Evolutionary conservation across 1,140 invertebrate genomes (phyloP).

Genomic region (Drosophila ironensis): DNA sequence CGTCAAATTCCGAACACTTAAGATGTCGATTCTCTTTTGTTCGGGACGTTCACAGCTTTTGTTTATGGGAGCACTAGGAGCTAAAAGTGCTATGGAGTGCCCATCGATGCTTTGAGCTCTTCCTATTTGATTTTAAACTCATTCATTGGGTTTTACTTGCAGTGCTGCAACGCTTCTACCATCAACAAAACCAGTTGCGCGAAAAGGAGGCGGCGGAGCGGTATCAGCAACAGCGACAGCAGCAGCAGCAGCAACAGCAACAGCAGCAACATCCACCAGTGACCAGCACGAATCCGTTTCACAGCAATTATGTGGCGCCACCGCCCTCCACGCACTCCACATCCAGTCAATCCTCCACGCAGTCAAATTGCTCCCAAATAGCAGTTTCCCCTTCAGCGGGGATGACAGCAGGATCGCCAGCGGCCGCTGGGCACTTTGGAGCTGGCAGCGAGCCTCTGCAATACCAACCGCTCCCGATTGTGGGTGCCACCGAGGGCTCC

Average conservation of each 20-base stretch:
- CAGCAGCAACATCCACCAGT: neutral
- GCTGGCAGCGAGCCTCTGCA: conserved; percentile 52
- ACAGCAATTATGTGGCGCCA: conserved; percentile 71
- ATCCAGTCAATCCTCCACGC: conserved; percentile 80
- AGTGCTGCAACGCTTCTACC: conserved; percentile 83
- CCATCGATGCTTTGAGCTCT: no score
- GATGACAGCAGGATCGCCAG: neutral
- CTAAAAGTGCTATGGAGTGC: no score
- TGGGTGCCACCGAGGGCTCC: conserved; percentile 16
- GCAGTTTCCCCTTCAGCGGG: conserved; percentile 7
- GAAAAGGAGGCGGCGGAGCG: conserved; percentile 72
- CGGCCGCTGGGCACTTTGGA: conserved; percentile 57
- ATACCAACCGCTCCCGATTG: conserved; percentile 65
- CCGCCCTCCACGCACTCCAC: conserved; percentile 72
- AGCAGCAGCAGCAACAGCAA: conserved; percentile 5
- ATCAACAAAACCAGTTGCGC: conserved; percentile 82
- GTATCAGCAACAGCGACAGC: conserved; percentile 48
- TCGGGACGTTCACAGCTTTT: no score
- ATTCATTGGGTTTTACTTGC: no score
- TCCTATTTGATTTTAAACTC: no score
- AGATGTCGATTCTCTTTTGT: no score
- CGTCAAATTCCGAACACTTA: no score
- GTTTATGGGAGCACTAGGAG: no score
- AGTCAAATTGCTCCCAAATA: conserved; percentile 75
- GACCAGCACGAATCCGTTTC: conserved; percentile 70